Percentiles rank a stretch among this genome's conserved stretches.
These are phyloP conservation scores for Lampris incognitus DNA, from an alignment of 2,113 vertebrate species.

Conservation along the genomic window DNA sequence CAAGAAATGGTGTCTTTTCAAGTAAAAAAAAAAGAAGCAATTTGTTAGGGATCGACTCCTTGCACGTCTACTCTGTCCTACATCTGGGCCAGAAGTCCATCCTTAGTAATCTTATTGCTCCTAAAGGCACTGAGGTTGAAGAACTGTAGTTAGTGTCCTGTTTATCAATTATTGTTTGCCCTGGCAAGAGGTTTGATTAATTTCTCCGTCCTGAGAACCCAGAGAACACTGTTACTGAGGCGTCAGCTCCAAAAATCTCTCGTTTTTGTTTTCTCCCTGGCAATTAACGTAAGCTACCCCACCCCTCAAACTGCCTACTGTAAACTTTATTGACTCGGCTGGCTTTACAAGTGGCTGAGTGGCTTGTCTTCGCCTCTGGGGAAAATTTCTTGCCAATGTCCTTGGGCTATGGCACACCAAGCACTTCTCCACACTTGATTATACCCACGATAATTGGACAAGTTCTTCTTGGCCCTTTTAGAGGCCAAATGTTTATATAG, in stretches of 20 bases:
- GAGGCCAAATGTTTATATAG: constrained; percentile 32
- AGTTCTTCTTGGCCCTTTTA: constrained; percentile 34
- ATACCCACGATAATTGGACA: constrained; percentile 41
- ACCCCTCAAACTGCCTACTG: constrained; percentile 46
- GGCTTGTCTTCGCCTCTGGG: constrained; percentile 51
- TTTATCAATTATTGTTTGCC: background rate
- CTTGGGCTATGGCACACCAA: constrained; percentile 37
- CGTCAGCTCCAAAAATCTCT: constrained; percentile 9
- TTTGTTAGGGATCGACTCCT: too few species aligned
- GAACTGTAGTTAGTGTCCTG: background rate
- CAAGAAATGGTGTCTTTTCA: too few species aligned
- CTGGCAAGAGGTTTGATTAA: background rate
- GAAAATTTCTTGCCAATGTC: constrained; percentile 45
- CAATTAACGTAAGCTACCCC: constrained; percentile 26
- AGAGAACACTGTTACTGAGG: background rate
- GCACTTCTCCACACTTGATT: constrained; percentile 30
- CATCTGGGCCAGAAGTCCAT: too few species aligned
- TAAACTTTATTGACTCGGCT: constrained; percentile 59
- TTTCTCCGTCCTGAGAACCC: constrained; percentile 5
- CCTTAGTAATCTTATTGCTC: background rate
- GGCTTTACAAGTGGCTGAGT: constrained; percentile 36
- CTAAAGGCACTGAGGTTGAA: too few species aligned
- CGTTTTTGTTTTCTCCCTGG: background rate
- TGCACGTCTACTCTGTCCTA: too few species aligned
- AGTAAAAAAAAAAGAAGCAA: too few species aligned